A percentile compares a stretch with the other conserved stretches of the same genome.
Conservation (phyloP, 2,797 vertebrate species). For the Enteromius mattozi region DNA sequence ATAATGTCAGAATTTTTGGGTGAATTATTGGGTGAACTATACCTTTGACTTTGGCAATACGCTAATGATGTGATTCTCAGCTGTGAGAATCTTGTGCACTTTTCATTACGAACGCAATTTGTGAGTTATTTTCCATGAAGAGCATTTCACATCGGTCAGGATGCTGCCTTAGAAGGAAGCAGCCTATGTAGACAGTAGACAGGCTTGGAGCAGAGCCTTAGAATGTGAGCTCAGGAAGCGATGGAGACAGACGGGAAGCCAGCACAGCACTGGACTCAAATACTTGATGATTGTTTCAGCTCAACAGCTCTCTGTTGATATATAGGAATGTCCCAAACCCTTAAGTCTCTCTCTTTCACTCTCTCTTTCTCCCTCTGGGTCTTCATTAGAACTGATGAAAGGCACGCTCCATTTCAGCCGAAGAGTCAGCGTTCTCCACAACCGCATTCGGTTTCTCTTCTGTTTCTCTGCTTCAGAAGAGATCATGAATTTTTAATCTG, state of each 20-base stretch:
- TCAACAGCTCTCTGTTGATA: conserved; percentile 8
- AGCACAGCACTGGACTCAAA: conserved; percentile 14
- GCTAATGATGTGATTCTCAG: neutral
- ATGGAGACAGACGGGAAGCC: conserved; percentile 15
- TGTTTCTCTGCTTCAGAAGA: conserved; percentile 48
- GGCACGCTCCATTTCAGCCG: conserved; percentile 49
- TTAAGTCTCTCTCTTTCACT: neutral
- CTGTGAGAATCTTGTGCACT: neutral
- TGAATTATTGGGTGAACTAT: neutral
- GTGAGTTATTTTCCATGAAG: neutral
- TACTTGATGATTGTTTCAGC: conserved; percentile 36
- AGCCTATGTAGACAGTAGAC: neutral
- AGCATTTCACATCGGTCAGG: neutral
- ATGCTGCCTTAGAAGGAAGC: neutral
- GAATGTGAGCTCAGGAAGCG: conserved; percentile 18
- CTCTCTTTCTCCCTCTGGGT: conserved; percentile 41
- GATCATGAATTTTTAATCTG: conserved; percentile 58
- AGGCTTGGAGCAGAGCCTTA: conserved; percentile 8
- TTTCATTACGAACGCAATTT: neutral
- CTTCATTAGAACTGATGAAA: conserved; percentile 62
- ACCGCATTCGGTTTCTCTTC: conserved; percentile 23
- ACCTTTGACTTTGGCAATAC: neutral
- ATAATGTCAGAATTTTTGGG: neutral
- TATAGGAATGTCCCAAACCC: conserved; percentile 27
- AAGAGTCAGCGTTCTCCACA: conserved; percentile 44